phyloP scores from a whole-genome alignment of 1,140 invertebrate species.

The Drosophila nigromelanica region DNA sequence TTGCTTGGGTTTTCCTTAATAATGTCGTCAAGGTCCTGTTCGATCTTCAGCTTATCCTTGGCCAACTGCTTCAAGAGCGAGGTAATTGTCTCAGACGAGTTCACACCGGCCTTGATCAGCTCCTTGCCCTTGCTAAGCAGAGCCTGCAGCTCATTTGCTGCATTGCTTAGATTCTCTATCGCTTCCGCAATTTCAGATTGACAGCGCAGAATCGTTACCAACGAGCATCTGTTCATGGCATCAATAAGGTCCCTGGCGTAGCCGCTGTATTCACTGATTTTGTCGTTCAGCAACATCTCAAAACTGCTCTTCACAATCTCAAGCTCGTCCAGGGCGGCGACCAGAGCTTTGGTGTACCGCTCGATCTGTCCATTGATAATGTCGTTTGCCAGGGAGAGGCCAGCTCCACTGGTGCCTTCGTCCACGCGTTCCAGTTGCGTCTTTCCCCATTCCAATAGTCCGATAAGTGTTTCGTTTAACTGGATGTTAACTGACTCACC shows the following conservation, averaged over 20 bases:
- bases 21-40: background rate
- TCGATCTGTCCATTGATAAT: constrained; percentile 23
- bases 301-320: constrained; percentile 7
- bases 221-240: constrained; percentile 13
- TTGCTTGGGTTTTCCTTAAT: background rate
- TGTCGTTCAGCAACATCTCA: constrained; percentile 22
- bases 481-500: constrained; percentile 1
- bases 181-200: background rate
- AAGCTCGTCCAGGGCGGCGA: constrained; percentile 25
- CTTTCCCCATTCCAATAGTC: constrained; percentile 33
- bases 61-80: background rate
- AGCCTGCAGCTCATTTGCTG: background rate
- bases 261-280: constrained; percentile 8
- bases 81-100: background rate
- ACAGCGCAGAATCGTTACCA: background rate
- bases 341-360: background rate
- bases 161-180: background rate
- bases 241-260: constrained; percentile 5
- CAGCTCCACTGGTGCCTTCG: constrained; percentile 12
- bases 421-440: constrained; percentile 43
- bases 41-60: background rate
- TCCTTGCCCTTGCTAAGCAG: background rate
- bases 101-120: background rate
- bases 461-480: background rate
- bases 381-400: constrained; percentile 13